Evolutionary conservation across 2,113 vertebrate genomes (phyloP).

Genomic region (Malurus cyaneus): DNA sequence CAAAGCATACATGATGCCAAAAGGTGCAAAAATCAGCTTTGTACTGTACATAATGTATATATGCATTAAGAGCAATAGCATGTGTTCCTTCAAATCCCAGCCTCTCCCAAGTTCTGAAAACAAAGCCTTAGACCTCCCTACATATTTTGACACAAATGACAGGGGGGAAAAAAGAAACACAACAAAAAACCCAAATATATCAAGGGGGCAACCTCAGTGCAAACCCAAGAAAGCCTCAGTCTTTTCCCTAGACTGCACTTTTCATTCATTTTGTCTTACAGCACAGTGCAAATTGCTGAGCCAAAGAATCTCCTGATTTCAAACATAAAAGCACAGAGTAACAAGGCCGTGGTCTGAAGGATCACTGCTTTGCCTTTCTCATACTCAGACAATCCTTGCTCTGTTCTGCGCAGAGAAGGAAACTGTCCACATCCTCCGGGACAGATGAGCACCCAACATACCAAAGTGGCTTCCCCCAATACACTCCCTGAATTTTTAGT

Average conservation of each 20-base stretch:
- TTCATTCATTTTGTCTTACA: conserved; percentile 26
- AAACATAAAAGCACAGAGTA: not conserved
- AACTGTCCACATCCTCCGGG: conserved; percentile 24
- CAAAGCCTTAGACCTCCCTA: not conserved
- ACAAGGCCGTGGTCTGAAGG: not conserved
- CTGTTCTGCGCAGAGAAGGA: conserved; percentile 44
- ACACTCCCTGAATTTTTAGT: conserved; percentile 27
- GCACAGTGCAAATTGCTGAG: not conserved
- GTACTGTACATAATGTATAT: not conserved
- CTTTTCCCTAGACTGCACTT: not conserved
- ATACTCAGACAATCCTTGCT: conserved; percentile 19
- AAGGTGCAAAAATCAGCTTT: not conserved
- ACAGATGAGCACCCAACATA: conserved; percentile 31
- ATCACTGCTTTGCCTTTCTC: conserved; percentile 28
- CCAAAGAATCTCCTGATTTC: conserved; percentile 7
- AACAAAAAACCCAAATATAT: not conserved
- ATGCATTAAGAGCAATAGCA: not conserved
- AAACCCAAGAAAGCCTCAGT: not conserved
- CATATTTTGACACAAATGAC: not conserved
- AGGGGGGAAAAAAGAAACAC: not conserved
- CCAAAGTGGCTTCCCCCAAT: not conserved
- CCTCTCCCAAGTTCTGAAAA: not conserved
- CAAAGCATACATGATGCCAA: not conserved
- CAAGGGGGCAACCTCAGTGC: not conserved
- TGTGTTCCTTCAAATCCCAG: not conserved